Evolutionary conservation across 2,888 invertebrate genomes (phyloP).

Genomic region (Endotricha flammealis): DNA sequence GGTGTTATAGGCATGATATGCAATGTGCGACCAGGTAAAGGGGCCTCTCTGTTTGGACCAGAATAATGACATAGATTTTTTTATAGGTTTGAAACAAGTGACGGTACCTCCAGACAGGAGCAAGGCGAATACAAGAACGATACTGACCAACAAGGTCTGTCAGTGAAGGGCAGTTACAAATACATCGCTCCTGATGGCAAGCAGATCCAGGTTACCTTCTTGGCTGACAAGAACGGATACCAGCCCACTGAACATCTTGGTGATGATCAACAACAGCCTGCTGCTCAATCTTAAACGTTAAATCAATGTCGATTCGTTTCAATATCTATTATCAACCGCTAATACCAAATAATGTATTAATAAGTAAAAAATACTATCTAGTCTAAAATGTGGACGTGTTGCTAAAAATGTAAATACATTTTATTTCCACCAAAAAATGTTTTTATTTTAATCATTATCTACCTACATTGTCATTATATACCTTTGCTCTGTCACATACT

Average conservation of each 20-base stretch:
- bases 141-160: constrained; percentile 80
- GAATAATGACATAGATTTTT: no score
- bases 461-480: no score
- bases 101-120: constrained; percentile 81
- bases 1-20: constrained; percentile 8
- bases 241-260: constrained; percentile 60
- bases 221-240: constrained; percentile 81
- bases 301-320: not conserved
- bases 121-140: constrained; percentile 81
- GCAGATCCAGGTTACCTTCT: constrained; percentile 78
- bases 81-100: constrained; percentile 81
- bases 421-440: not conserved
- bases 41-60: no score
- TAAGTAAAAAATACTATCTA: constrained; percentile 15
- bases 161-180: constrained; percentile 80
- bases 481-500: no score
- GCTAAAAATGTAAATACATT: constrained; percentile 2
- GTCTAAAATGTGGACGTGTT: constrained; percentile 6
- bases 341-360: constrained; percentile 32
- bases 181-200: constrained; percentile 82
- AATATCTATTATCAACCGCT: constrained; percentile 15
- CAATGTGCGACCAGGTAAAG: no score
- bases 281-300: constrained; percentile 21
- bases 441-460: not conserved
- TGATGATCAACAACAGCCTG: constrained; percentile 27